phyloP scores from a whole-genome alignment of 2,797 vertebrate species.

The Miichthys miiuy region DNA sequence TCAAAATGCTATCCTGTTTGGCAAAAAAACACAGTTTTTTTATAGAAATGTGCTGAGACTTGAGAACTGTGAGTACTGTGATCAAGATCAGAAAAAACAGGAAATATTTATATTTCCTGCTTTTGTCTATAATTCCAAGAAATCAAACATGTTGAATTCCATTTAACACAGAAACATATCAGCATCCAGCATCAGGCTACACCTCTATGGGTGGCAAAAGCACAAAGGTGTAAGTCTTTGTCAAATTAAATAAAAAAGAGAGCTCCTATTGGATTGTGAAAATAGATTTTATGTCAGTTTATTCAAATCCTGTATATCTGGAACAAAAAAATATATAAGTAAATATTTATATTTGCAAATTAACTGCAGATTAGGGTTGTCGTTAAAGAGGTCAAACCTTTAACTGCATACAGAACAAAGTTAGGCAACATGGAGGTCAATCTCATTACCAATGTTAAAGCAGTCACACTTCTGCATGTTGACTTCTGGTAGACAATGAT shows the following conservation, averaged over 20 bases:
- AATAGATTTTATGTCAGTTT: neutral
- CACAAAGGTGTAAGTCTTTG: neutral
- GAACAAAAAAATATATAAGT: neutral
- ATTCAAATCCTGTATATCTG: neutral
- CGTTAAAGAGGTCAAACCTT: constrained; percentile 7
- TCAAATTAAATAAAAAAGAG: neutral
- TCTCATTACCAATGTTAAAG: constrained; percentile 55
- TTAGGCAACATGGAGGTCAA: constrained; percentile 39
- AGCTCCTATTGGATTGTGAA: neutral
- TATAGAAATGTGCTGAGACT: constrained; percentile 30
- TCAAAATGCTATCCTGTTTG: constrained; percentile 10
- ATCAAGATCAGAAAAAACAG: constrained; percentile 28
- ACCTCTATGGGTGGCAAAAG: neutral
- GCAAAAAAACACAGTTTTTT: neutral
- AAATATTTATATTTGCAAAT: neutral
- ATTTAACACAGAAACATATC: constrained; percentile 11
- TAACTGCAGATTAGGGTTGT: constrained; percentile 3
- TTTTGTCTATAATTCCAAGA: constrained; percentile 40
- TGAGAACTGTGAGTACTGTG: neutral
- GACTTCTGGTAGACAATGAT: constrained; percentile 14
- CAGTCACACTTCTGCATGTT: constrained; percentile 4
- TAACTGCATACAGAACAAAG: constrained; percentile 3
- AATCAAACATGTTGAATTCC: neutral
- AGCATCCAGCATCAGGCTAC: too few species aligned
- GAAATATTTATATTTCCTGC: constrained; percentile 45